Percentiles rank a stretch among this genome's conserved stretches.
Conservation (phyloP, 53 echinoderm and acorn worm species). For the Henricia sp. region DNA sequence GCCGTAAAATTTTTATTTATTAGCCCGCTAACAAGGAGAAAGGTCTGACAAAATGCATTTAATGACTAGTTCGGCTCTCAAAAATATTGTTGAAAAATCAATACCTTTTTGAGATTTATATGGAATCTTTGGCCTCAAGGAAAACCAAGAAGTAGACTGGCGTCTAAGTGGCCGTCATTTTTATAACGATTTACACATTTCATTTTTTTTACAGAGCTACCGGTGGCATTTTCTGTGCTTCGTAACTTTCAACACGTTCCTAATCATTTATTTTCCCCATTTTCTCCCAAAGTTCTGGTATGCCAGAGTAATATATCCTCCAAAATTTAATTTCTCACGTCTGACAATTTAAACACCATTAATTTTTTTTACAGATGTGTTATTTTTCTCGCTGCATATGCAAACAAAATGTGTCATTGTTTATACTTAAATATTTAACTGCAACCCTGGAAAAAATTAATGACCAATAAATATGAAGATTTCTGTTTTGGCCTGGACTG, state of each 20-base stretch:
- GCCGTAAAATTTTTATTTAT: not conserved
- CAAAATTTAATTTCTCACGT: not conserved
- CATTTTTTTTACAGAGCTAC: too few species aligned
- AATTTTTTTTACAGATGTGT: not conserved
- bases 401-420: not conserved
- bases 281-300: not conserved
- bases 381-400: not conserved
- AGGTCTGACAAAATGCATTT: not conserved
- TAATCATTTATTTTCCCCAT: not conserved
- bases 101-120: slow-evolving; percentile 8
- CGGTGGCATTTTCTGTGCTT: too few species aligned
- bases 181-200: too few species aligned
- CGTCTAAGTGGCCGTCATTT: not conserved
- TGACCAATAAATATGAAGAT: not conserved
- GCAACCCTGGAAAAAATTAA: not conserved
- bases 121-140: not conserved
- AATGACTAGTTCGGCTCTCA: slow-evolving; percentile 10
- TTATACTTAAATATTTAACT: not conserved
- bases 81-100: slow-evolving; percentile 15
- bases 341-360: not conserved
- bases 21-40: not conserved
- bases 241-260: too few species aligned
- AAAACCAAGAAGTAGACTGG: not conserved
- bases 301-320: not conserved
- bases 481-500: not conserved